phyloP scores from a whole-genome alignment of 1,140 invertebrate species.

The Platorchestia sp. region DNA sequence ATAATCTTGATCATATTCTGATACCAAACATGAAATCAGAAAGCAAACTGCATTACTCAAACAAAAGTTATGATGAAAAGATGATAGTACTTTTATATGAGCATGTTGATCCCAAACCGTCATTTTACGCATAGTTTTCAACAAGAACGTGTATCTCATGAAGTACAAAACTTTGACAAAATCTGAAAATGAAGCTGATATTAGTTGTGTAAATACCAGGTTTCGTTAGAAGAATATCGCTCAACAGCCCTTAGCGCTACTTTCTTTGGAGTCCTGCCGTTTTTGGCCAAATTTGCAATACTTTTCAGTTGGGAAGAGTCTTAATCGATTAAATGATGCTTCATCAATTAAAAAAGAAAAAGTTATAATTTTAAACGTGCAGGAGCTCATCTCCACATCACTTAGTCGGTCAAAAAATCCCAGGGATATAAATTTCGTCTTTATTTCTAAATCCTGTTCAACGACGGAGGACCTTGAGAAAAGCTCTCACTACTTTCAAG shows the following conservation, averaged over 20 bases:
- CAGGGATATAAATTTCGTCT: neutral
- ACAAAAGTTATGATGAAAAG: no score
- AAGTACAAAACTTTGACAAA: no score
- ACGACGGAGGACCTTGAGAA: neutral
- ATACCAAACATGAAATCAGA: no score
- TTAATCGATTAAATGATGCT: neutral
- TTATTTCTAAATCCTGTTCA: neutral
- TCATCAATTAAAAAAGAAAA: neutral
- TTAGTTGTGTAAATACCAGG: no score
- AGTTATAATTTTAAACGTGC: neutral
- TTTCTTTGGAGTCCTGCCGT: neutral
- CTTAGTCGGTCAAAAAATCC: neutral
- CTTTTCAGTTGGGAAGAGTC: neutral
- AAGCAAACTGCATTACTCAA: no score
- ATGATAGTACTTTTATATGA: no score
- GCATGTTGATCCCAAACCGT: no score
- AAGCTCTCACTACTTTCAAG: neutral
- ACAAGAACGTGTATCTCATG: no score
- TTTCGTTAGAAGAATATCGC: neutral
- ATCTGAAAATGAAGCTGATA: no score
- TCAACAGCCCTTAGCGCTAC: neutral
- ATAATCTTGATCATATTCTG: no score
- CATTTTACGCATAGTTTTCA: no score
- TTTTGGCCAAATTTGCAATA: neutral
- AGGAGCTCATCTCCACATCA: neutral